Conservation (phyloP, 2,113 vertebrate genomes). For the Telmatochromis sp. region DNA sequence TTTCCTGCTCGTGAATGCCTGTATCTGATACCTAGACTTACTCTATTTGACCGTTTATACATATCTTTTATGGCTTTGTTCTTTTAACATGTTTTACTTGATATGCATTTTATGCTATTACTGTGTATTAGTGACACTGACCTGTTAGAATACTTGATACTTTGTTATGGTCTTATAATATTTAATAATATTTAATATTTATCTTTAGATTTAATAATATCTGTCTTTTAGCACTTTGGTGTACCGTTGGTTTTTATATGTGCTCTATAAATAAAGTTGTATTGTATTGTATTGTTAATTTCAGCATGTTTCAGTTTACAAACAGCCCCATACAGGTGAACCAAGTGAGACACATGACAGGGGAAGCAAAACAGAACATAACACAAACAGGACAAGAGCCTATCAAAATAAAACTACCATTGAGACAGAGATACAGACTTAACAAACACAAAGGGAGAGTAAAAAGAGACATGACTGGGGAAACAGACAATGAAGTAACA, state of each 20-base stretch:
- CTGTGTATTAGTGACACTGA: background rate
- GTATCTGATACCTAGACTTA: background rate
- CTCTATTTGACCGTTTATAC: background rate
- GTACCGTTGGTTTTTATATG: background rate
- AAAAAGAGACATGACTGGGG: background rate
- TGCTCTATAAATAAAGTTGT: background rate
- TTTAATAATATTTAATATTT: background rate
- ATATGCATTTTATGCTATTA: background rate
- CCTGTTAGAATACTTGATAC: background rate
- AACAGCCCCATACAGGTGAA: background rate
- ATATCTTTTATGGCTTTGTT: background rate
- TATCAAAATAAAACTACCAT: background rate
- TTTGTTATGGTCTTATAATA: background rate
- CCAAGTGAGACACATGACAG: background rate
- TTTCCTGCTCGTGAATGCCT: background rate
- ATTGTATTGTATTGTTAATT: background rate
- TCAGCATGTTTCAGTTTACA: background rate
- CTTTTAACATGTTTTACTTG: background rate
- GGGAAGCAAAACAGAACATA: background rate
- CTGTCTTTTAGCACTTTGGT: background rate
- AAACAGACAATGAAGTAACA: background rate
- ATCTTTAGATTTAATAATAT: background rate
- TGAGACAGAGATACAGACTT: background rate
- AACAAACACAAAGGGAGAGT: background rate
- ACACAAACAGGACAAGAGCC: background rate